phyloP scores from a whole-genome alignment of 2,888 invertebrate genomes.

The Tenthredo amoena region DNA sequence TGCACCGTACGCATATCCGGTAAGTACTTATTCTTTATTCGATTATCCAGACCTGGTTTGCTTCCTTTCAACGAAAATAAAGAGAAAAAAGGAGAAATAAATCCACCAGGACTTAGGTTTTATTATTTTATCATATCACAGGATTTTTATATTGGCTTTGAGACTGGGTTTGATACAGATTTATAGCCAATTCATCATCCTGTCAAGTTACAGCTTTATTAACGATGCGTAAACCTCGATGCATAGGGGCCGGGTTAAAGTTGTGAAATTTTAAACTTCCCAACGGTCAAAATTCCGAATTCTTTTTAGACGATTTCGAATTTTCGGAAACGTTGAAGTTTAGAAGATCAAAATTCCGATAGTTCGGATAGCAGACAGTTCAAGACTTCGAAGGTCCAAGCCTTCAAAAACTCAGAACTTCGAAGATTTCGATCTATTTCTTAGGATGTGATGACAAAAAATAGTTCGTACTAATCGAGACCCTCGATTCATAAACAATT shows the following conservation, averaged over 20 bases:
- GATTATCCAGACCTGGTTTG: background rate
- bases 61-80: background rate
- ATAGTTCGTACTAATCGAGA: too few species aligned
- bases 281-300: too few species aligned
- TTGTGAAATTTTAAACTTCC: background rate
- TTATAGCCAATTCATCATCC: background rate
- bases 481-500: too few species aligned
- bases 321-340: background rate
- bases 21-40: constrained; percentile 61
- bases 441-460: too few species aligned
- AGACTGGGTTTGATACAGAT: background rate
- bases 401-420: background rate
- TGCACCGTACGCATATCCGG: constrained; percentile 76
- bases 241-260: background rate
- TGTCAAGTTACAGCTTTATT: background rate
- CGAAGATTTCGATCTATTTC: too few species aligned
- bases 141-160: background rate
- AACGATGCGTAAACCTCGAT: background rate
- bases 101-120: background rate
- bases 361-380: too few species aligned
- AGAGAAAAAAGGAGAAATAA: background rate
- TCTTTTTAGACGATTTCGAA: too few species aligned
- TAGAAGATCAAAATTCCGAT: background rate
- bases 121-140: background rate
- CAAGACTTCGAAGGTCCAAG: background rate